phyloP scores from a whole-genome alignment of 2,888 invertebrate species.

The Drosophila paucipuncta region DNA sequence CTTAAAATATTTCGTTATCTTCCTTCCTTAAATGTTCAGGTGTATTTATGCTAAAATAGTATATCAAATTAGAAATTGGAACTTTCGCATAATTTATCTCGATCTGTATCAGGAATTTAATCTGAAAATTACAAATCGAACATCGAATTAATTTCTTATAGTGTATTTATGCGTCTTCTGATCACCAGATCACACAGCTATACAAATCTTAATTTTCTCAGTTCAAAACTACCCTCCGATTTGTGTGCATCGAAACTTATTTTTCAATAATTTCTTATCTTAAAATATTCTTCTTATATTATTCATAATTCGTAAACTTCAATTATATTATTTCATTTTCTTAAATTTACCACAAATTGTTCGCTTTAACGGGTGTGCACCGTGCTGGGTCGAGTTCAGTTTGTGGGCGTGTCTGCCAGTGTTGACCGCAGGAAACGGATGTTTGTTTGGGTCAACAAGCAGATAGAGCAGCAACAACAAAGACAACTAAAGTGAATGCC shows the following conservation, averaged over 20 bases:
- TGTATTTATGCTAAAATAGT: not conserved
- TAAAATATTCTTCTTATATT: not conserved
- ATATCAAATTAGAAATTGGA: not conserved
- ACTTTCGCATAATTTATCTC: not conserved
- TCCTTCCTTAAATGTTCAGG: not conserved
- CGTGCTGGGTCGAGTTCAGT: constrained; percentile 28
- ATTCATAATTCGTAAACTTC: not conserved
- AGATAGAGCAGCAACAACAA: constrained; percentile 30
- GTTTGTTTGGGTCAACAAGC: constrained; percentile 70
- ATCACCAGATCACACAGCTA: not conserved
- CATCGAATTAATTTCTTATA: not conserved
- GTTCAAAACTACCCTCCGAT: not conserved
- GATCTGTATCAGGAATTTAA: not conserved
- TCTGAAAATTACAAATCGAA: not conserved
- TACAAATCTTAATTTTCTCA: not conserved
- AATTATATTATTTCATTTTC: not conserved
- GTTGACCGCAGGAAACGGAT: constrained; percentile 73
- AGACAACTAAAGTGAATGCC: constrained; percentile 1
- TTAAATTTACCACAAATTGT: not conserved
- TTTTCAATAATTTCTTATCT: not conserved
- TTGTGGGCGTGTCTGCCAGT: constrained; percentile 43
- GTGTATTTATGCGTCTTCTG: not conserved
- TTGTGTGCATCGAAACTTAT: not conserved
- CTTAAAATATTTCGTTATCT: not conserved
- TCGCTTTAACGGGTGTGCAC: constrained; percentile 4